Percentiles rank a stretch among this genome's conserved stretches.
phyloP scores from a whole-genome alignment of 2,113 vertebrate species.

The Dicaeum eximium region DNA sequence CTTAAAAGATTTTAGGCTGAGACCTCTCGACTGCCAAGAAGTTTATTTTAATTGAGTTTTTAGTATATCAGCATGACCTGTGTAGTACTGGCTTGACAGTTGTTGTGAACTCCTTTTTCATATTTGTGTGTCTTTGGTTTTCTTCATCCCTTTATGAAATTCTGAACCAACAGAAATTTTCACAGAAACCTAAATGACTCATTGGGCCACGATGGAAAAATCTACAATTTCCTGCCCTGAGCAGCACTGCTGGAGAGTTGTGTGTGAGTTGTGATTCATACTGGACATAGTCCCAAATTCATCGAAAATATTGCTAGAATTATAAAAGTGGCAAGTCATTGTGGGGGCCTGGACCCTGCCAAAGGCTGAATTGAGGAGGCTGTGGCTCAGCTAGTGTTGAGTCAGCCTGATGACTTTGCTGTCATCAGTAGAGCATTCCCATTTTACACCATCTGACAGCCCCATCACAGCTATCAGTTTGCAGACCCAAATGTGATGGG shows the following conservation, averaged over 20 bases:
- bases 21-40: neutral
- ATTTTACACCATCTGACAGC: neutral
- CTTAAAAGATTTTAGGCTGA: neutral
- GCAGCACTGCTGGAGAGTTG: neutral
- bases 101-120: neutral
- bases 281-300: neutral
- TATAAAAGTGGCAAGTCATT: neutral
- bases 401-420: neutral
- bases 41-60: neutral
- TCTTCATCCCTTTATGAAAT: neutral
- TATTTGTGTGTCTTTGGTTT: neutral
- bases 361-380: neutral
- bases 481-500: neutral
- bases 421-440: neutral
- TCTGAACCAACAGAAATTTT: neutral
- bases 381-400: neutral
- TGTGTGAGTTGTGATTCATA: neutral
- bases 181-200: neutral
- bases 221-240: neutral
- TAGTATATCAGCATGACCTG: accelerated
- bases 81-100: neutral
- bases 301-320: neutral
- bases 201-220: neutral
- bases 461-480: neutral
- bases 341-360: neutral